Conservation (phyloP, 2,888 invertebrate genomes). For the Mermis nigrescens region DNA sequence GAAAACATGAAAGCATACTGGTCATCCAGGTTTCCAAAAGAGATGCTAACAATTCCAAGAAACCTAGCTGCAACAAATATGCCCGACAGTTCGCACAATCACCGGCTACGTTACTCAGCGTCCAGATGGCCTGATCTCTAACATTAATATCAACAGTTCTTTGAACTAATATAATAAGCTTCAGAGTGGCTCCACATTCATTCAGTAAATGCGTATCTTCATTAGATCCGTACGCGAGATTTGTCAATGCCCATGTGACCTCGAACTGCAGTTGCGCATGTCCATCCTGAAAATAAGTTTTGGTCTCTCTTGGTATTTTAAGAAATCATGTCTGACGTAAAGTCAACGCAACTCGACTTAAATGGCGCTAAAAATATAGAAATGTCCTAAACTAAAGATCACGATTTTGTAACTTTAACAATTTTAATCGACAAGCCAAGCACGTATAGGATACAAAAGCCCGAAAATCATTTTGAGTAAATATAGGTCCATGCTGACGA, state of each 20-base stretch:
- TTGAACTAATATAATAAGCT: background rate
- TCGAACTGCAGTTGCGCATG: background rate
- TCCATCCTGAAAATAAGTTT: too few species aligned
- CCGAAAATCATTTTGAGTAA: too few species aligned
- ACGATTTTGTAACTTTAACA: too few species aligned
- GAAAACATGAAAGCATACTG: too few species aligned
- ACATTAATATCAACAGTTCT: background rate
- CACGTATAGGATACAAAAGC: too few species aligned
- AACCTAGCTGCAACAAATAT: background rate
- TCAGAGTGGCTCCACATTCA: background rate
- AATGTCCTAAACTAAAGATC: too few species aligned
- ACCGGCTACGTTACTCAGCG: constrained; percentile 1
- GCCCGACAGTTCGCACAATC: background rate
- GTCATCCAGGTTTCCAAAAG: background rate
- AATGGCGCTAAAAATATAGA: too few species aligned
- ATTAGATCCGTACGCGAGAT: background rate
- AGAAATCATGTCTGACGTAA: too few species aligned
- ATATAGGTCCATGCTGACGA: too few species aligned
- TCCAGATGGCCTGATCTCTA: constrained; percentile 2
- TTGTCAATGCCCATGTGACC: constrained; percentile 2
- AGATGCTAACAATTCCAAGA: background rate
- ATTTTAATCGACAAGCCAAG: too few species aligned
- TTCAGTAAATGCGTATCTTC: background rate
- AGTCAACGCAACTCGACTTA: too few species aligned
- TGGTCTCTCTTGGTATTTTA: too few species aligned